Evolutionary conservation across 2,888 invertebrate genomes (phyloP).

Genomic region (Drosophila affinis): DNA sequence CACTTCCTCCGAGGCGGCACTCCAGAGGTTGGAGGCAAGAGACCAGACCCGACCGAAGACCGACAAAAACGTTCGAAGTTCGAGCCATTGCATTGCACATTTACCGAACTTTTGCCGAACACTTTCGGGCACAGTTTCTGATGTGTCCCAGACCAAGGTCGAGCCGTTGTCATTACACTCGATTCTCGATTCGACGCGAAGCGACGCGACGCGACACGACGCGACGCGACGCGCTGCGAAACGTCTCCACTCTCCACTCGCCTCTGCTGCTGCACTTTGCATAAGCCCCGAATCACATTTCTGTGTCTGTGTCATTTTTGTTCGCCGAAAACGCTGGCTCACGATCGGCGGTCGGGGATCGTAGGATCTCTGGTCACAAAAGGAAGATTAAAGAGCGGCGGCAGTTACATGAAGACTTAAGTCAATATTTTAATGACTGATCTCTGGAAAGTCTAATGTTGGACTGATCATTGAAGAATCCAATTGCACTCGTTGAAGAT

Average conservation of each 20-base stretch:
- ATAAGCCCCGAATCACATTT: conserved; percentile 40
- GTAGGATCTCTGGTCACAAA: background rate
- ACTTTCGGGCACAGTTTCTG: conserved; percentile 60
- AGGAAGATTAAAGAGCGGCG: conserved; percentile 18
- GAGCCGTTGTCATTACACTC: conserved; percentile 24
- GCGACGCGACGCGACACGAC: too few species aligned
- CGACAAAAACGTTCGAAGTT: conserved; percentile 20
- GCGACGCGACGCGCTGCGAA: too few species aligned
- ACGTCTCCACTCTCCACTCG: conserved; percentile 43
- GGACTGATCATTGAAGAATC: background rate
- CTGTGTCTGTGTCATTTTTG: conserved; percentile 11
- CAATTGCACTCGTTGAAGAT: background rate
- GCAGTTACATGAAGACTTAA: background rate
- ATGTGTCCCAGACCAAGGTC: conserved; percentile 70
- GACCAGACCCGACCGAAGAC: background rate
- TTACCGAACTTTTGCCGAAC: background rate
- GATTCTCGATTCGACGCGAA: background rate
- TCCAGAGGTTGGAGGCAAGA: conserved; percentile 25
- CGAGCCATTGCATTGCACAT: conserved; percentile 8
- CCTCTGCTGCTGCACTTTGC: conserved; percentile 56
- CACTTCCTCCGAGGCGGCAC: conserved; percentile 50
- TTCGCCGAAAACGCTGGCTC: conserved; percentile 7
- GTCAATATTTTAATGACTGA: background rate
- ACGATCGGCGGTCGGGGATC: background rate
- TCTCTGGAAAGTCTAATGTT: background rate